A percentile compares a stretch with the other conserved stretches of the same genome.
Evolutionary conservation across 2,888 invertebrate species (phyloP).

Genomic region (Heliconius cydno): DNA sequence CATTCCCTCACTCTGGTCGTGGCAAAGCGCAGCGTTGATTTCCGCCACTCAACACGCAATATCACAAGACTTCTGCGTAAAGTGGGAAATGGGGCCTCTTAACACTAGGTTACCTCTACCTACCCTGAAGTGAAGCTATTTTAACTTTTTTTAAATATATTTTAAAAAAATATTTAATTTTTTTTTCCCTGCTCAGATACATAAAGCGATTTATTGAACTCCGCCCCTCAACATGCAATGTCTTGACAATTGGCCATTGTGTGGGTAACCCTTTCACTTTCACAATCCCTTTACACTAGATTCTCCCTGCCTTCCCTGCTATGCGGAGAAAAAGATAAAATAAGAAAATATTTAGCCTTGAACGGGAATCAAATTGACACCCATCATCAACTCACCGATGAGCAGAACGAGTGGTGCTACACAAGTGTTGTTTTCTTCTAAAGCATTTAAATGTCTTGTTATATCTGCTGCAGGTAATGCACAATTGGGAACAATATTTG

Average conservation of each 20-base stretch:
- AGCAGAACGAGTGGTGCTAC: constrained; percentile 58
- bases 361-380: background rate
- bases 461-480: constrained; percentile 42
- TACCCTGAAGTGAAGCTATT: no score
- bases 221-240: background rate
- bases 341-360: background rate
- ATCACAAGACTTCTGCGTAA: no score
- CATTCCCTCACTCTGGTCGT: background rate
- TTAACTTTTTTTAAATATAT: no score
- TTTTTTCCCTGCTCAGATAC: background rate
- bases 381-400: constrained; percentile 55
- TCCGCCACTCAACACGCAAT: background rate
- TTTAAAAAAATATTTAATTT: no score
- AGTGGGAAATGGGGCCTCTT: no score
- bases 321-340: background rate
- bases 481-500: constrained; percentile 48
- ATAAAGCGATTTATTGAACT: background rate
- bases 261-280: no score
- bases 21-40: background rate
- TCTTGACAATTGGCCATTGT: background rate
- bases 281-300: background rate
- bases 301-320: no score
- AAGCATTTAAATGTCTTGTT: constrained; percentile 46
- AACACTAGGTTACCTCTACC: no score
- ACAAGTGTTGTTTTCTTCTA: constrained; percentile 54